phyloP scores from a whole-genome alignment of 2,113 vertebrate species.

The Neomonachus schauinslandi region DNA sequence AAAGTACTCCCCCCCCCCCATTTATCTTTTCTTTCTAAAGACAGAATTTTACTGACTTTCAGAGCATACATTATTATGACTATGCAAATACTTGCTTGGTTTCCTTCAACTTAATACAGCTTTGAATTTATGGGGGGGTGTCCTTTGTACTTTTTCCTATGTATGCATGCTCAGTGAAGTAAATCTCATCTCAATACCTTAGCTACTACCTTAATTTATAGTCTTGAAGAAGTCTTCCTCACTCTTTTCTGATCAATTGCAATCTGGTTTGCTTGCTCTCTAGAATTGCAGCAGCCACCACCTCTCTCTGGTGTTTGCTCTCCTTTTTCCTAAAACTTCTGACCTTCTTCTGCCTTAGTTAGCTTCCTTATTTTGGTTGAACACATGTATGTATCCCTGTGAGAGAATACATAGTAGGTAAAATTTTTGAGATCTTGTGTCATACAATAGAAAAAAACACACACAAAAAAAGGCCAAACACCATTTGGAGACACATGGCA shows the following conservation, averaged over 20 bases:
- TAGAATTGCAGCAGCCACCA: background rate
- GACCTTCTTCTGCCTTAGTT: background rate
- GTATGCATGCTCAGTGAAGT: background rate
- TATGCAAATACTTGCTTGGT: background rate
- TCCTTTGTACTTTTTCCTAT: background rate
- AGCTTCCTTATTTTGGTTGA: background rate
- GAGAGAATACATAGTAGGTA: background rate
- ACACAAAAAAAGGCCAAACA: background rate
- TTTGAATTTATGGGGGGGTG: fast-evolving
- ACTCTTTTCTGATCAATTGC: background rate
- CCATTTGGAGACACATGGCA: background rate
- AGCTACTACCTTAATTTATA: background rate
- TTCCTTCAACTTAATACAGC: background rate
- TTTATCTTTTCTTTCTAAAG: background rate
- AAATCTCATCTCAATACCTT: background rate
- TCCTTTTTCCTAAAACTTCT: background rate
- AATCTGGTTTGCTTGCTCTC: background rate
- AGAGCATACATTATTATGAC: background rate
- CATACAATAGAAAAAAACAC: fast-evolving
- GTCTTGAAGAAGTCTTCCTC: background rate
- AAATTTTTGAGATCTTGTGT: background rate
- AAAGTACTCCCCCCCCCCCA: background rate
- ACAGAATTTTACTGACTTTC: background rate
- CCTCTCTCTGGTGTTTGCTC: background rate
- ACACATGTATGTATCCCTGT: background rate